A percentile compares a stretch with the other conserved stretches of the same genome.
These are phyloP conservation scores for Pseudopipra pipra DNA, from an alignment of 2,113 vertebrate genomes.

Conservation along the genomic window DNA sequence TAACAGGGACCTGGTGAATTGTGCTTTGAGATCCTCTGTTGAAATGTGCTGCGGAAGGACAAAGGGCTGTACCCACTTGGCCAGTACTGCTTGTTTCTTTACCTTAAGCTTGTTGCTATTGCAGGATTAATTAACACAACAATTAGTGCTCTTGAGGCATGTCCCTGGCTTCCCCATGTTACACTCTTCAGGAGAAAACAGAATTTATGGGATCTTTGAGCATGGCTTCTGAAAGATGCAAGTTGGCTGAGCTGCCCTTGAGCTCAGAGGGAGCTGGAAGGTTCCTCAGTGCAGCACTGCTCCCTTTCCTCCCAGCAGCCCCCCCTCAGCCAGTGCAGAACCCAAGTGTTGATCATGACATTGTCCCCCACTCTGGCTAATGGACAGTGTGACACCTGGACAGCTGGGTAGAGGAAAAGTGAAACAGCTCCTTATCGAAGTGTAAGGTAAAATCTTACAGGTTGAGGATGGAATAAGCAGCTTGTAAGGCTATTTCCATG, in stretches of 20 bases:
- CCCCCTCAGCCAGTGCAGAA: neutral
- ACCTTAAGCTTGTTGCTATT: neutral
- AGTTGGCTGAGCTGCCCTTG: neutral
- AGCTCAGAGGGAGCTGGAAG: neutral
- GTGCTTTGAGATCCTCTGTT: conserved; percentile 66
- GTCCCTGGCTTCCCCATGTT: neutral
- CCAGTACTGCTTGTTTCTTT: neutral
- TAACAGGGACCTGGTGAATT: neutral
- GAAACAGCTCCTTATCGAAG: neutral
- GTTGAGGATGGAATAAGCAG: neutral
- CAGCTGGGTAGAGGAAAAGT: neutral
- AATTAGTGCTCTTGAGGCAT: neutral
- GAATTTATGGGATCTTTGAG: neutral
- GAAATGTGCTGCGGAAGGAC: conserved; percentile 55
- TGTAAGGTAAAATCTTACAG: neutral
- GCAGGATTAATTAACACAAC: neutral
- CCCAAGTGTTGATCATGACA: neutral
- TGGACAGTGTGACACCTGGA: neutral
- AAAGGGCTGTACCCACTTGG: neutral
- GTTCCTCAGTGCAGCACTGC: neutral
- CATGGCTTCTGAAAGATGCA: neutral
- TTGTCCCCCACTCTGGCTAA: neutral
- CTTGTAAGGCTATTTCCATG: neutral
- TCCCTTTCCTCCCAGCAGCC: neutral
- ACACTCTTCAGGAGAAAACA: fast-evolving